Conservation (phyloP, 64 coral and sea anemone genomes). For the Actinia equina region DNA sequence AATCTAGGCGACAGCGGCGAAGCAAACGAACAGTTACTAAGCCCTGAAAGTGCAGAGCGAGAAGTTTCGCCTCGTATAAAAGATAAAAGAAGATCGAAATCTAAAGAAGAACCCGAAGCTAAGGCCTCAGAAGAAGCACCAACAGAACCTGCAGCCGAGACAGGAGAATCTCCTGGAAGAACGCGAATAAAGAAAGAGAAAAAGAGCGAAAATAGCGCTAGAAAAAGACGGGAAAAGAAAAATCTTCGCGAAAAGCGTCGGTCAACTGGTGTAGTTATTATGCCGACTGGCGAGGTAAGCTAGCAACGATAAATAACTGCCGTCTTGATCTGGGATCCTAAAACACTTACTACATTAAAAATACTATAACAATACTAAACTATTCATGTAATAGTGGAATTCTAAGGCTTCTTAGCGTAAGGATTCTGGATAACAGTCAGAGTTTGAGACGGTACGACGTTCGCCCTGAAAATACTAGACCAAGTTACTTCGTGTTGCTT, state of each 20-base stretch:
- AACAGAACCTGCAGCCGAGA: constrained; percentile 58
- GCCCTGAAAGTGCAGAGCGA: constrained; percentile 48
- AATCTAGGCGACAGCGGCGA: constrained; percentile 59
- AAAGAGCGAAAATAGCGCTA: constrained; percentile 69
- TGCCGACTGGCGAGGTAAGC: constrained; percentile 87
- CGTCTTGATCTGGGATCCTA: not conserved
- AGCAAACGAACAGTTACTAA: constrained; percentile 55
- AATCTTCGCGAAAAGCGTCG: constrained; percentile 94
- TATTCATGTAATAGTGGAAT: not conserved
- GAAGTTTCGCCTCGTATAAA: constrained; percentile 63
- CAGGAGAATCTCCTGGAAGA: constrained; percentile 74
- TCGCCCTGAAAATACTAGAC: constrained; percentile 3
- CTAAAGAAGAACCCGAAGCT: constrained; percentile 63
- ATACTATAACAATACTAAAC: constrained; percentile 3
- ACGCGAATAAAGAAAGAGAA: constrained; percentile 91
- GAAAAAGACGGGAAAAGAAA: constrained; percentile 80
- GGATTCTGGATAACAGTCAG: constrained; percentile 26
- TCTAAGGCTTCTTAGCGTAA: not conserved
- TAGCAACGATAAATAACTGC: not conserved
- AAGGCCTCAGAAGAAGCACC: constrained; percentile 56
- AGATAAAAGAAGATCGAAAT: constrained; percentile 57
- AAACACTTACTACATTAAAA: not conserved
- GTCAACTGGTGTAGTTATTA: constrained; percentile 98
- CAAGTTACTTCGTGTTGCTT: constrained; percentile 18
- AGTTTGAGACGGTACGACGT: not conserved